Percentiles rank a stretch among this genome's conserved stretches.
Evolutionary conservation across 2,888 invertebrate genomes (phyloP).

Genomic region (Notocelia uddmanniana): DNA sequence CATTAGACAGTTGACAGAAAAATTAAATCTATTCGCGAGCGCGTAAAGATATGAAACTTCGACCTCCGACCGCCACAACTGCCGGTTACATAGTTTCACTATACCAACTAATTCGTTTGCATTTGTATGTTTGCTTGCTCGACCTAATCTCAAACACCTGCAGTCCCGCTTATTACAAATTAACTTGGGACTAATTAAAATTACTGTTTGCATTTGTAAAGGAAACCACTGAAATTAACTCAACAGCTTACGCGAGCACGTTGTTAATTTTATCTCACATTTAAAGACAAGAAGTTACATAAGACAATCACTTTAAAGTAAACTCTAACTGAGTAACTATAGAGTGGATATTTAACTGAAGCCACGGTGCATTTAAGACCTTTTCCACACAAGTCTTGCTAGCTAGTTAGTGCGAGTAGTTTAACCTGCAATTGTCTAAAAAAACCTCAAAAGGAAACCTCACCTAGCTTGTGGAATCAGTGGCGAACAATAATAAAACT

Average conservation of each 20-base stretch:
- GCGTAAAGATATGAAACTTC: too few relatives aligned
- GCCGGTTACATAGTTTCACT: too few relatives aligned
- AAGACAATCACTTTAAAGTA: not conserved
- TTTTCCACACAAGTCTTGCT: not conserved
- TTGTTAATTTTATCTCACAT: not conserved
- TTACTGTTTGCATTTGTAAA: conserved; percentile 6
- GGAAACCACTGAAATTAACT: conserved; percentile 16
- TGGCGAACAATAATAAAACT: not conserved
- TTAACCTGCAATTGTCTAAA: not conserved
- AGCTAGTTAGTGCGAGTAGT: not conserved
- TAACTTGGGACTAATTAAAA: conserved; percentile 13
- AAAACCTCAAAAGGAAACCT: not conserved
- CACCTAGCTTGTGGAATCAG: not conserved
- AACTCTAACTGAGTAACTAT: not conserved
- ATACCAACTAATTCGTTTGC: too few relatives aligned
- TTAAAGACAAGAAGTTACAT: not conserved
- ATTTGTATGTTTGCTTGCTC: too few relatives aligned
- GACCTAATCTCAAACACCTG: too few relatives aligned
- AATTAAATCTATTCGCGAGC: too few relatives aligned
- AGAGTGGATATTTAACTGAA: conserved; percentile 1
- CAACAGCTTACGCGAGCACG: conserved; percentile 16
- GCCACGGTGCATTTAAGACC: not conserved
- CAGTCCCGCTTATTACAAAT: not conserved
- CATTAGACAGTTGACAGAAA: too few relatives aligned
- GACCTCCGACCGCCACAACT: too few relatives aligned